phyloP scores from a whole-genome alignment of 2,797 vertebrate species.

The Eurystomus glaucurus region DNA sequence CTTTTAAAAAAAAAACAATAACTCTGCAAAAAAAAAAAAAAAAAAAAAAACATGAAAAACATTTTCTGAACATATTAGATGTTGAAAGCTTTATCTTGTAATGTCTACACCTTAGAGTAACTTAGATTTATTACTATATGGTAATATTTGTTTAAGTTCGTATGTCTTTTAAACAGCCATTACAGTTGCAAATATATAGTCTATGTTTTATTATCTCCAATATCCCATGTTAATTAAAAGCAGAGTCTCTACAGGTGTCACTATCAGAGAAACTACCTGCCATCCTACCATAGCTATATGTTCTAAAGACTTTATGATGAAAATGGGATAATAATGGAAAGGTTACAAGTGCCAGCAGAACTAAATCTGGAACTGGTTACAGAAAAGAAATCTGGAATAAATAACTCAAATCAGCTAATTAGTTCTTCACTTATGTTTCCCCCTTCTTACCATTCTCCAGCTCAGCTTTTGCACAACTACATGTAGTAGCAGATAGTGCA shows the following conservation, averaged over 20 bases:
- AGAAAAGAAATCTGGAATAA: not conserved
- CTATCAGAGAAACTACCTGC: not conserved
- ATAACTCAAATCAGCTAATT: not conserved
- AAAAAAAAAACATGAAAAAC: not conserved
- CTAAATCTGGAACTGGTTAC: not conserved
- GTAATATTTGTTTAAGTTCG: not conserved
- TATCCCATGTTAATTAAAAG: not conserved
- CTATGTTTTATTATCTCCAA: not conserved
- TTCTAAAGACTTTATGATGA: not conserved
- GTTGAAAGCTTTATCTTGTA: not conserved
- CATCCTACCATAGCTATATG: not conserved
- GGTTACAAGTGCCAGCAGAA: not conserved
- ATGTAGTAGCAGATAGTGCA: not conserved
- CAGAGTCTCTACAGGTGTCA: not conserved
- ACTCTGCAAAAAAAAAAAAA: not conserved
- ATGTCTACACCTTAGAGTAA: not conserved
- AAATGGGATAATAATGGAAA: not conserved
- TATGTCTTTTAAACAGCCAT: not conserved
- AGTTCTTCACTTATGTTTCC: not conserved
- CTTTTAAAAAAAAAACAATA: not conserved
- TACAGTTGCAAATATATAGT: not conserved
- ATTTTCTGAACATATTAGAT: not conserved
- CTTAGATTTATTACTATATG: not conserved
- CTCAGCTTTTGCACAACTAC: not conserved
- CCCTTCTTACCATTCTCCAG: not conserved